Percentiles rank a stretch among this genome's conserved stretches.
phyloP scores from a whole-genome alignment of 2,797 vertebrate genomes.

The Lepus oiostolus region DNA sequence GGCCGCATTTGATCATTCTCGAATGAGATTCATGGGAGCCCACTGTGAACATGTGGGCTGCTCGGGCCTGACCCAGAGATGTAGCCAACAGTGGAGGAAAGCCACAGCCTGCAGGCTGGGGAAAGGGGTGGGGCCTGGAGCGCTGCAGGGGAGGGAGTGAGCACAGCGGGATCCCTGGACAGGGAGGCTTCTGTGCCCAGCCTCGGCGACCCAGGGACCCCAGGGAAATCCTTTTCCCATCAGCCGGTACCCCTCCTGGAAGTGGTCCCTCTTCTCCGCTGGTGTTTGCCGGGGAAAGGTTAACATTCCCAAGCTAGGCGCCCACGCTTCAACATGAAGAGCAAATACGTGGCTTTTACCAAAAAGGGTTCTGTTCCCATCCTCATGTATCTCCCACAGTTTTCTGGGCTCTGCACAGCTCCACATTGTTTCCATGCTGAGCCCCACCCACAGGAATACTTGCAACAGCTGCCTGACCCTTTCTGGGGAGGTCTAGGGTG shows the following conservation, averaged over 20 bases:
- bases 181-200: background rate
- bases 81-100: background rate
- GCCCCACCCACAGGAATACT: constrained; percentile 88
- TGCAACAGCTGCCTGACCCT: constrained; percentile 86
- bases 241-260: constrained; percentile 35
- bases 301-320: constrained; percentile 79
- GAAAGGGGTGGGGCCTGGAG: background rate
- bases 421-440: constrained; percentile 89
- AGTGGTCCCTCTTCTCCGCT: background rate
- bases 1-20: background rate
- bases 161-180: background rate
- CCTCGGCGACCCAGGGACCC: background rate
- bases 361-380: constrained; percentile 82
- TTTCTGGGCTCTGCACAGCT: constrained; percentile 75
- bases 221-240: background rate
- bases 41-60: background rate
- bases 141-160: background rate
- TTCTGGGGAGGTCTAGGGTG: constrained; percentile 48
- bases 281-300: constrained; percentile 71
- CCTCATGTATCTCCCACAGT: constrained; percentile 84
- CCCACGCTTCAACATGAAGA: constrained; percentile 62
- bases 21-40: background rate
- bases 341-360: constrained; percentile 84
- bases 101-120: background rate
- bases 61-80: background rate